Evolutionary conservation across 2,888 invertebrate species (phyloP).

Genomic region (Mallateleia sp.): DNA sequence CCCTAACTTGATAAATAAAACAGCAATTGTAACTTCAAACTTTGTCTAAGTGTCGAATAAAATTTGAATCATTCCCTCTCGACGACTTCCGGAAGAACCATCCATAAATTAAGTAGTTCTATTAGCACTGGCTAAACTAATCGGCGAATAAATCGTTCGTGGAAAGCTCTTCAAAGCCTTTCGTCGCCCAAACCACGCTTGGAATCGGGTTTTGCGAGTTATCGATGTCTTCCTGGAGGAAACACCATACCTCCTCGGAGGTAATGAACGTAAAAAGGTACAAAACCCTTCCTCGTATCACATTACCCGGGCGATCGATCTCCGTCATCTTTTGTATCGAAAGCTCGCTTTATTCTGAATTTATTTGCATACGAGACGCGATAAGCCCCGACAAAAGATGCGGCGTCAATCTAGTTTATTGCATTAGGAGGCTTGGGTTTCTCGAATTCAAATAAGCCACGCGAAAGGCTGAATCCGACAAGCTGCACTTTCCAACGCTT

Average conservation of each 20-base stretch:
- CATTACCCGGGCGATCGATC: conserved; percentile 56
- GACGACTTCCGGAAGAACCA: too few relatives aligned
- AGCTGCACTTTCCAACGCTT: neutral
- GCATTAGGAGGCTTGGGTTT: conserved; percentile 43
- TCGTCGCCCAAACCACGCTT: neutral
- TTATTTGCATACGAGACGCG: conserved; percentile 49
- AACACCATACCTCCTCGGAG: conserved; percentile 28
- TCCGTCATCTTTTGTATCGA: conserved; percentile 62
- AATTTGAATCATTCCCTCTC: too few relatives aligned
- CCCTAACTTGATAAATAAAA: too few relatives aligned
- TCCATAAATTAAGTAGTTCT: too few relatives aligned
- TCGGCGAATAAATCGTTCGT: neutral
- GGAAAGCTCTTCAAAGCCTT: neutral
- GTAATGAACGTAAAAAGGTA: conserved; percentile 51
- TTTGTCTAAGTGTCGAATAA: too few relatives aligned
- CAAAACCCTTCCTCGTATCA: conserved; percentile 46
- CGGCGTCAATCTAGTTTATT: conserved; percentile 45
- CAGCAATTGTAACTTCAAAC: too few relatives aligned
- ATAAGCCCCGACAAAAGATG: conserved; percentile 38
- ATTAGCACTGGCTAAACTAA: too few relatives aligned
- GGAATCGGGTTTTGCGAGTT: conserved; percentile 22
- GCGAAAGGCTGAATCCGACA: neutral
- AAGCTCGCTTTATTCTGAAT: conserved; percentile 42
- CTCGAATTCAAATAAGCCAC: conserved; percentile 1
- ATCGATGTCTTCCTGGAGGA: conserved; percentile 32